phyloP scores from a whole-genome alignment of 2,888 invertebrate genomes.

The Anthophora plumipes region DNA sequence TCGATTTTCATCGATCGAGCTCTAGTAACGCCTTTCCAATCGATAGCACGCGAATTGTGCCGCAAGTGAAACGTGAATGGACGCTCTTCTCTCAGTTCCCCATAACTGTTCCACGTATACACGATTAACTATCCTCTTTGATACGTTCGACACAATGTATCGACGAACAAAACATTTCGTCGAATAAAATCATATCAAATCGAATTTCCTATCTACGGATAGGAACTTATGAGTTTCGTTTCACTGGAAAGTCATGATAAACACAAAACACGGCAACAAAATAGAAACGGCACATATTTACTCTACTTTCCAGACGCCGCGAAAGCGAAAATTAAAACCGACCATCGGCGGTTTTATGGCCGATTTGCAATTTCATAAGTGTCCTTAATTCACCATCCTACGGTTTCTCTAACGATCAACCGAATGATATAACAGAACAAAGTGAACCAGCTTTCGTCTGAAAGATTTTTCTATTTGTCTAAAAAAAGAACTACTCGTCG shows the following conservation, averaged over 20 bases:
- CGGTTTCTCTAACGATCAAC: slow-evolving; percentile 29
- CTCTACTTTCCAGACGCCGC: slow-evolving; percentile 44
- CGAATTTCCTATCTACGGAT: too few relatives aligned
- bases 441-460: background rate
- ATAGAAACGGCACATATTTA: slow-evolving; percentile 1
- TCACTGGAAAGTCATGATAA: background rate
- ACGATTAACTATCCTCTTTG: slow-evolving; percentile 29
- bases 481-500: background rate
- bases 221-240: too few relatives aligned
- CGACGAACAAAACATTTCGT: too few relatives aligned
- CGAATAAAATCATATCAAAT: too few relatives aligned
- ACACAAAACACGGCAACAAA: background rate
- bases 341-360: slow-evolving; percentile 7
- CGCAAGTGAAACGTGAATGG: slow-evolving; percentile 58
- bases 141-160: slow-evolving; percentile 16
- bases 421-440: slow-evolving; percentile 47
- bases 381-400: slow-evolving; percentile 32
- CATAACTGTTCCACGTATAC: slow-evolving; percentile 56
- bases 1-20: slow-evolving; percentile 33
- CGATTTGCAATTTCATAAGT: slow-evolving; percentile 46
- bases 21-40: slow-evolving; percentile 31
- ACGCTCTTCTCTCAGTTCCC: slow-evolving; percentile 21
- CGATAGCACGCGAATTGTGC: slow-evolving; percentile 36
- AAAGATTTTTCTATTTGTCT: too few relatives aligned
- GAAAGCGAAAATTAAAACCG: slow-evolving; percentile 57